Evolutionary conservation across 2,113 vertebrate genomes (phyloP), one percentile per base, ranked within the genome.

Genomic region (Meleagris gallopavo): DNA sequence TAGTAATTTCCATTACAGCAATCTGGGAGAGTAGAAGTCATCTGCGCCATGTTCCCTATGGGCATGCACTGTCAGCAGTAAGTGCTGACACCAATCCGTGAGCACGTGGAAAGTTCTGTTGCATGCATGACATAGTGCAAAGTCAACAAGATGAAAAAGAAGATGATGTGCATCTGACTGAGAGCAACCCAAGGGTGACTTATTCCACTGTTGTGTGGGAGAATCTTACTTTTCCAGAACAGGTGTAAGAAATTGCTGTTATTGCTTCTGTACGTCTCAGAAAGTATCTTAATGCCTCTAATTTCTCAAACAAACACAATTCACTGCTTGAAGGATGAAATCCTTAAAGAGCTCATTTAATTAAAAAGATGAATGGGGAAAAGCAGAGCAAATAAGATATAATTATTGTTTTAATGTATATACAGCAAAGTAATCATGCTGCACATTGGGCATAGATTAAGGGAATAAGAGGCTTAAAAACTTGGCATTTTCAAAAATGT

Each of bases 331-430:
- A 67, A 75, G 69, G 61, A 66, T 36, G 84, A 84, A 95, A 65
- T 81, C 72, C 58, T 55, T 55, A 30, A 61, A 79, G 62, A 38
- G 18, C 17, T 72, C 54, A 83, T 88, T 88, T 91, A 95, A 90
- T 95, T 90, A 36, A 52, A 89, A 91, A 62, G 66, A 57, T 57
- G 45, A 88, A 85, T 2, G 38, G 16, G 36, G n/a, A 45, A 79
- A 77, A 80, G 36, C 12, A 79, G 48, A 94, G 41, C 58, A 85
- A 85, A 55, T 64, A 69, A 24, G 40, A 46, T 81, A 38, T 69
- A 80, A 70, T 84, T 82, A 74, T 54, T 87, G 41, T 61, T 91
- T 78, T 92, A 69, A 71, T 75, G 36, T 66, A 78, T 29, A 61
- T 71, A 70, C 22, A 62, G 55, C 40, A 65, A 14, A 13, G 50